These are phyloP conservation scores for Labroides dimidiatus DNA, from an alignment of 2,797 vertebrate genomes.

Conservation along the genomic window DNA sequence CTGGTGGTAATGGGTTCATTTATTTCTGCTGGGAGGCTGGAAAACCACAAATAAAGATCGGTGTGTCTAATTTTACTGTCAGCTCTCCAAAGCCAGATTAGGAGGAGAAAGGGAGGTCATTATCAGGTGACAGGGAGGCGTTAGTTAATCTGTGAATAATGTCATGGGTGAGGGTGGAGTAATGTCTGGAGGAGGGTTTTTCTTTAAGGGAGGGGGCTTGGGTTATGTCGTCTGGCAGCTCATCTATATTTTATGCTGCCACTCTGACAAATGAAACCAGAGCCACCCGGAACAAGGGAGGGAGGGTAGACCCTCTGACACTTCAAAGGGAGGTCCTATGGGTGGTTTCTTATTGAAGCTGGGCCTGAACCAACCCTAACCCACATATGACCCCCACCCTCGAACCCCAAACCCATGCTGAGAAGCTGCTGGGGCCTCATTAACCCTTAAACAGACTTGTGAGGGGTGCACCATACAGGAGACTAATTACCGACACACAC, in stretches of 20 bases:
- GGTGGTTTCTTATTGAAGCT: conserved; percentile 99
- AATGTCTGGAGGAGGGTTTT: conserved; percentile 60
- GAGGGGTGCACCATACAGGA: conserved; percentile 91
- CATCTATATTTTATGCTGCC: conserved; percentile 99
- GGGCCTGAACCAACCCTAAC: conserved; percentile 81
- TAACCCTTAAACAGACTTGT: conserved; percentile 99
- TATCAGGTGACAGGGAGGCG: conserved; percentile 91
- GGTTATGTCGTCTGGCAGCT: conserved; percentile 93
- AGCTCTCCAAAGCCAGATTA: conserved; percentile 86
- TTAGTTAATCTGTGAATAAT: conserved; percentile 96
- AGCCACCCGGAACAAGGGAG: conserved; percentile 97
- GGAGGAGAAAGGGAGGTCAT: conserved; percentile 86
- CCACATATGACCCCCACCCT: conserved; percentile 82
- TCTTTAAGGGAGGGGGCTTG: conserved; percentile 60
- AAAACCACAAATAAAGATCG: conserved; percentile 50
- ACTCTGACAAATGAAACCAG: conserved; percentile 99
- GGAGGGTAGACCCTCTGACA: conserved; percentile 94
- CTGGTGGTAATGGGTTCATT: conserved; percentile 43
- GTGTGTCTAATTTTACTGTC: conserved; percentile 82
- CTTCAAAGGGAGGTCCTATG: conserved; percentile 99
- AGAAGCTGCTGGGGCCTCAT: conserved; percentile 99
- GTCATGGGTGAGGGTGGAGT: conserved; percentile 80
- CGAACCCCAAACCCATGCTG: conserved; percentile 81
- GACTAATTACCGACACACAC: conserved; percentile 92
- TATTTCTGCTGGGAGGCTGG: conserved; percentile 36